Percentiles rank a stretch among this genome's conserved stretches.
Evolutionary conservation across 2,797 vertebrate species (phyloP).

Genomic region (Phalloptychus januarius): DNA sequence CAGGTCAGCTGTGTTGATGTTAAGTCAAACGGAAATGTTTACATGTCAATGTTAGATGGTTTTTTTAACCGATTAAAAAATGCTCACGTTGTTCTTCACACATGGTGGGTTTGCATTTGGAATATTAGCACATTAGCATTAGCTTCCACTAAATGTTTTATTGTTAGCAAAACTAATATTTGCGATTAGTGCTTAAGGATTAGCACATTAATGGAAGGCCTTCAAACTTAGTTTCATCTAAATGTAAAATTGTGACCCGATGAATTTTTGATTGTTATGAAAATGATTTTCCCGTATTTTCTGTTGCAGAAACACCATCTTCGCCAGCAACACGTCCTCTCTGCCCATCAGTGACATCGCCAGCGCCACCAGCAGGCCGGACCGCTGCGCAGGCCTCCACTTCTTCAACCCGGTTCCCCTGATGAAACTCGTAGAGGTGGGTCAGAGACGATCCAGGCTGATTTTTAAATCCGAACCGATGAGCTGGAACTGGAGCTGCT

Average conservation of each 20-base stretch:
- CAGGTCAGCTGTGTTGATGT: neutral
- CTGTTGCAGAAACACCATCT: constrained; percentile 88
- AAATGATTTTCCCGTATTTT: neutral
- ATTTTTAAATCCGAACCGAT: neutral
- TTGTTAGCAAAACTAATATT: neutral
- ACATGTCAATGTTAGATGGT: no score
- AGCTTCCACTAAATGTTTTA: neutral
- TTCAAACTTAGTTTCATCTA: neutral
- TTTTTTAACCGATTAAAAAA: neutral
- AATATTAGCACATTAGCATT: neutral
- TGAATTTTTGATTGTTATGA: neutral
- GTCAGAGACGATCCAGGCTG: neutral
- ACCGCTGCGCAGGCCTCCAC: constrained; percentile 94
- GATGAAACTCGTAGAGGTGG: constrained; percentile 98
- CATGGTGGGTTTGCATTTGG: neutral
- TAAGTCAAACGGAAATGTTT: no score
- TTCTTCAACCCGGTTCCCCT: constrained; percentile 98
- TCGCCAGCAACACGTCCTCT: constrained; percentile 97
- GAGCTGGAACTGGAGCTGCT: neutral
- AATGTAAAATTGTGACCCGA: neutral
- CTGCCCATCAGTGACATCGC: constrained; percentile 89
- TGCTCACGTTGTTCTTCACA: neutral
- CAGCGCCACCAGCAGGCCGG: constrained; percentile 89
- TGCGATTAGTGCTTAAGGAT: neutral
- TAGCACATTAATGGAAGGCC: neutral